Conservation (phyloP, 2,113 vertebrate species). For the Antigone vipio region DNA sequence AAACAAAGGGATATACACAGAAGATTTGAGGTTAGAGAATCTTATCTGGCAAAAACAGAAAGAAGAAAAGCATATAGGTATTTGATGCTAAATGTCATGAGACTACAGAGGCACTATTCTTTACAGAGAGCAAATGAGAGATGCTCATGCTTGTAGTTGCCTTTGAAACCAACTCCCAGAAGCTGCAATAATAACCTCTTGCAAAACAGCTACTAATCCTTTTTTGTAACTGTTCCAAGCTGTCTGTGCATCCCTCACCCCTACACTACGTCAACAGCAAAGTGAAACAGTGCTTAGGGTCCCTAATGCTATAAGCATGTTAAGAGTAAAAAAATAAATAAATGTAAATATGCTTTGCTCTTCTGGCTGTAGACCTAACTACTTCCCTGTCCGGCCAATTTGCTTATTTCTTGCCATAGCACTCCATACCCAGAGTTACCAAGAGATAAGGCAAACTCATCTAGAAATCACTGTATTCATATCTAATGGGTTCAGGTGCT, state of each 20-base stretch:
- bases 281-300: background rate
- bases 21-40: conserved; percentile 2
- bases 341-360: background rate
- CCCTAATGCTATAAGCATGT: background rate
- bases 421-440: background rate
- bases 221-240: background rate
- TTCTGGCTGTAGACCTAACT: background rate
- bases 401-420: background rate
- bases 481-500: background rate
- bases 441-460: background rate
- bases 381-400: background rate
- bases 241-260: background rate
- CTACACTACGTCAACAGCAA: background rate
- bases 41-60: conserved; percentile 23
- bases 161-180: conserved; percentile 31
- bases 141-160: background rate
- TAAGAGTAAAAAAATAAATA: background rate
- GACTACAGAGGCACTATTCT: background rate
- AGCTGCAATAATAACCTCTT: background rate
- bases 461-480: background rate
- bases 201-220: conserved; percentile 6
- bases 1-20: conserved; percentile 20
- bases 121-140: background rate
- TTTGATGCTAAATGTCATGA: conserved; percentile 7
- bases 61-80: background rate